phyloP scores from a whole-genome alignment of 2,797 vertebrate species.

The Centroberyx gerrardi region DNA sequence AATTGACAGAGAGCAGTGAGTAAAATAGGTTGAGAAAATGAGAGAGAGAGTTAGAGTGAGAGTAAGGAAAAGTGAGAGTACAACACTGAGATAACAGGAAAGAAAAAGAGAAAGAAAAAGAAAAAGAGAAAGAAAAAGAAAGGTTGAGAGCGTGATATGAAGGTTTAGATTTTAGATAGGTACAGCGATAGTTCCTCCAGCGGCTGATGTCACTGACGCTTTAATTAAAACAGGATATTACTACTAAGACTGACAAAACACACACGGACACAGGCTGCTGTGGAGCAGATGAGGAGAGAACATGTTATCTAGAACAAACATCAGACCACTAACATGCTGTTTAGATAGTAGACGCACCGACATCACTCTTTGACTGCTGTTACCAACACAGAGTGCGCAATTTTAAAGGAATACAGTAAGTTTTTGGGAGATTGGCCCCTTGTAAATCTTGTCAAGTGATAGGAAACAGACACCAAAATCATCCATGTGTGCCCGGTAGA shows the following conservation, averaged over 20 bases:
- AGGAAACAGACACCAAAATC: too few species aligned
- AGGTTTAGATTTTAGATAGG: slow-evolving; percentile 34
- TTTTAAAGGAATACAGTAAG: too few species aligned
- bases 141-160: slow-evolving; percentile 20
- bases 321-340: background rate
- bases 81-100: background rate
- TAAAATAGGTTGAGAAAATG: background rate
- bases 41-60: background rate
- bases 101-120: background rate
- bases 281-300: background rate
- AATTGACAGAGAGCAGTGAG: background rate
- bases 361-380: too few species aligned
- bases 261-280: background rate
- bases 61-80: background rate
- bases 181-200: background rate
- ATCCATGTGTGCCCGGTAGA: too few species aligned
- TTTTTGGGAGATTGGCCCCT: too few species aligned
- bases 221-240: slow-evolving; percentile 56
- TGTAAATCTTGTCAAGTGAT: too few species aligned
- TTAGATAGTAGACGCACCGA: too few species aligned
- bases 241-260: background rate
- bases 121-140: background rate
- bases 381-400: too few species aligned
- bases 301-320: slow-evolving; percentile 50
- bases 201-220: background rate